Base-by-base conservation (phyloP, 2,113 vertebrate genomes). In the Myrmecophaga tridactyla region DNA sequence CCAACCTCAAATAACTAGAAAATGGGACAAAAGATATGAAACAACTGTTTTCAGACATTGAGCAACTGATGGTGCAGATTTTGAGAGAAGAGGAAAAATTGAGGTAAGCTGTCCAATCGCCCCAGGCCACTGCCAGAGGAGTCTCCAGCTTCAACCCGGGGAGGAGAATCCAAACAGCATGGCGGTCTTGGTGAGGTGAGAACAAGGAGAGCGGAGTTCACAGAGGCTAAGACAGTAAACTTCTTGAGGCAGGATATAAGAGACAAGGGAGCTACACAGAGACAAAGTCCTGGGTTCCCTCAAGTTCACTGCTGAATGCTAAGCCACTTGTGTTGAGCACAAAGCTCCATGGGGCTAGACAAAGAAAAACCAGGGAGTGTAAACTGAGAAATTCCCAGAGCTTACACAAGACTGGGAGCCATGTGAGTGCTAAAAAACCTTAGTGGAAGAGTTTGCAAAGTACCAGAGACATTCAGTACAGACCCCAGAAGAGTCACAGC, bases 161-260 rank as follows among this genome's bases (percentile, higher is more conserved):
- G 11, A 67, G 18, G 10, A n/a, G 20, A n/a, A 25, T 0, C 21
- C 31, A 15, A 5, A 39, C 0, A 25, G 20, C 46, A 6, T 4
- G 5, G 27, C 21, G 23, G 14, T 13, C 31, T 73, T 25, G 36
- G 46, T 14, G 27, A 51, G n/a, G 4, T 27, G 21, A 62, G 17
- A 41, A 36, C 39, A 12, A 7, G 51, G 62, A n/a, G 46, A n/a
- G 36, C 58, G 34, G 62, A 56, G 8, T 20, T 53, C 36, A 69
- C 17, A 31, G 76, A 43, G 13, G 29, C 17, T 25, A 14, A 58
- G 58, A 36, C 48, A 43, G 29, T 18, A 31, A 41, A 17, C 43
- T 65, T n/a, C 31, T 1, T 6, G 41, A 58, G 58, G 43, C 34
- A 39, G 58, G 9, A 78, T 25, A 39, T 25, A 39, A 43, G n/a